phyloP scores from a whole-genome alignment of 2,888 invertebrate genomes.

The Lobophora halterata region DNA sequence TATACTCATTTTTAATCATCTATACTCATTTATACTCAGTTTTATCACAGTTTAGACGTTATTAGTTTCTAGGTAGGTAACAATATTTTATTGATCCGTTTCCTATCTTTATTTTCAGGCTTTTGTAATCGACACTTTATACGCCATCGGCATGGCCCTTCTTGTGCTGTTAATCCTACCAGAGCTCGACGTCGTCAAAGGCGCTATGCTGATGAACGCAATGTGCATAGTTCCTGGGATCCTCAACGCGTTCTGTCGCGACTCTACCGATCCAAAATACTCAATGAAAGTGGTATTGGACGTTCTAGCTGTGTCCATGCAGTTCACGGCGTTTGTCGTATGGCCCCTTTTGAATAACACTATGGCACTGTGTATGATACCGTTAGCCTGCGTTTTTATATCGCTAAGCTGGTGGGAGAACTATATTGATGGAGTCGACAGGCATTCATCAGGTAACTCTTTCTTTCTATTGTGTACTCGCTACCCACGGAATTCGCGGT shows the following conservation, averaged over 20 bases:
- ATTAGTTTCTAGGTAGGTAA: too few relatives aligned
- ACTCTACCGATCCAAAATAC: slow-evolving; percentile 55
- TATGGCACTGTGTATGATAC: slow-evolving; percentile 80
- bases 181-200: slow-evolving; percentile 89
- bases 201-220: slow-evolving; percentile 91
- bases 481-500: too few relatives aligned
- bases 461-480: too few relatives aligned
- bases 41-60: too few relatives aligned
- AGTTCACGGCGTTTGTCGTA: slow-evolving; percentile 84
- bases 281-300: slow-evolving; percentile 73
- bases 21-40: too few relatives aligned
- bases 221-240: slow-evolving; percentile 91
- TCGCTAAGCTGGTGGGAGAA: slow-evolving; percentile 94
- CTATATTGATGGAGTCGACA: slow-evolving; percentile 77
- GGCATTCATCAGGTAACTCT: slow-evolving; percentile 51
- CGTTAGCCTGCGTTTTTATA: slow-evolving; percentile 83
- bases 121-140: slow-evolving; percentile 87
- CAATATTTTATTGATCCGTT: too few relatives aligned
- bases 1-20: not conserved
- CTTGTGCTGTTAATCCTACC: slow-evolving; percentile 89
- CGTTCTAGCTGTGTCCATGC: slow-evolving; percentile 81
- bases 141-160: slow-evolving; percentile 88
- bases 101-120: slow-evolving; percentile 70
- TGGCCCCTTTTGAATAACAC: slow-evolving; percentile 83
- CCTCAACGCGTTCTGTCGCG: slow-evolving; percentile 80